Percentiles rank a stretch among this genome's conserved stretches.
Evolutionary conservation across 2,888 invertebrate genomes (phyloP).

Genomic region (Drosophila peninsularis): DNA sequence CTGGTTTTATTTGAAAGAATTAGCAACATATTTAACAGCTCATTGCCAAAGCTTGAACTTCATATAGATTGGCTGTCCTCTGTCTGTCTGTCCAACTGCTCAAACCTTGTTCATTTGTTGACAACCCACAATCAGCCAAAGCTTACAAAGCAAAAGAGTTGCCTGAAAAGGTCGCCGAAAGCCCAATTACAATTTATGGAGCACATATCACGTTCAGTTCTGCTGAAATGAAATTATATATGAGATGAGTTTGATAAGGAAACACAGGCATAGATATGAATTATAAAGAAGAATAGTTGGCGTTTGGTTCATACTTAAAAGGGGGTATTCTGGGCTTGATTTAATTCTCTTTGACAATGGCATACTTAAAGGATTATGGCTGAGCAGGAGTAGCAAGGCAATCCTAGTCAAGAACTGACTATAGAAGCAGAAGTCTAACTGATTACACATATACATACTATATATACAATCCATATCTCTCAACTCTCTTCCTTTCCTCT

Average conservation of each 20-base stretch:
- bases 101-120: too few species aligned
- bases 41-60: slow-evolving; percentile 16
- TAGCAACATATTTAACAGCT: slow-evolving; percentile 29
- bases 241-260: background rate
- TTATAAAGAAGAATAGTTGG: background rate
- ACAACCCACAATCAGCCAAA: background rate
- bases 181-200: background rate
- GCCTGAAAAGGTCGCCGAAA: background rate
- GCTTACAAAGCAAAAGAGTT: background rate
- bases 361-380: too few species aligned
- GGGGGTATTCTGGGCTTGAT: background rate
- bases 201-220: background rate
- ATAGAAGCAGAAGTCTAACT: background rate
- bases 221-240: background rate
- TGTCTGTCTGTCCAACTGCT: background rate
- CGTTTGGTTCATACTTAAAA: background rate
- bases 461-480: background rate
- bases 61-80: background rate
- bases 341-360: background rate
- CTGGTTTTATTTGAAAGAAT: slow-evolving; percentile 32
- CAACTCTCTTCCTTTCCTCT: background rate
- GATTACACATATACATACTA: background rate
- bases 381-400: background rate
- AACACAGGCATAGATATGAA: too few species aligned
- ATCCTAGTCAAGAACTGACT: too few species aligned